Evolutionary conservation across 2,888 invertebrate species (phyloP).

Genomic region (Drosophila antonietae): DNA sequence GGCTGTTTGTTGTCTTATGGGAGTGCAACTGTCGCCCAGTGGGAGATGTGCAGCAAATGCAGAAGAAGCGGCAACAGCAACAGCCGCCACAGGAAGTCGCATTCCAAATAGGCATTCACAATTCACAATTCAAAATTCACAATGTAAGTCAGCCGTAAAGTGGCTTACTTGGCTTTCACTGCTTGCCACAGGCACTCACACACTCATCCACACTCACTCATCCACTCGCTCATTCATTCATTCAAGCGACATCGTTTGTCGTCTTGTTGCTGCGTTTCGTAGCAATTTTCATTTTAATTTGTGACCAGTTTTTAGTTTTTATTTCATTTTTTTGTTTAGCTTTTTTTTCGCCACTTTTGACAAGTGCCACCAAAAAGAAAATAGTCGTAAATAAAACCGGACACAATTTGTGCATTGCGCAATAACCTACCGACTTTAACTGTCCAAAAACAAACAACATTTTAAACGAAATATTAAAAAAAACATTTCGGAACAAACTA

Average conservation of each 20-base stretch:
- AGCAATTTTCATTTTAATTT: constrained; percentile 65
- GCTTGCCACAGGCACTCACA: constrained; percentile 10
- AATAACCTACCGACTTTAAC: constrained; percentile 33
- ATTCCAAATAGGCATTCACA: constrained; percentile 59
- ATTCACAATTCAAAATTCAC: constrained; percentile 57
- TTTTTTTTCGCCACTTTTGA: constrained; percentile 41
- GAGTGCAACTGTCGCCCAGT: constrained; percentile 45
- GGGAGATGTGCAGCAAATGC: constrained; percentile 54
- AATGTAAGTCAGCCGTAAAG: constrained; percentile 72
- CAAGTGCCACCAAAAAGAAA: constrained; percentile 58
- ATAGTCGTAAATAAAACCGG: constrained; percentile 53
- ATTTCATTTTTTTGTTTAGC: constrained; percentile 37
- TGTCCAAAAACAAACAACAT: constrained; percentile 12
- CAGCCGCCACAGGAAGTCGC: constrained; percentile 68
- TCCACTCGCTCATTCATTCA: constrained; percentile 31
- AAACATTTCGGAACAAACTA: constrained; percentile 25
- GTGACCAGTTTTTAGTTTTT: constrained; percentile 31
- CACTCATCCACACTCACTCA: constrained; percentile 39
- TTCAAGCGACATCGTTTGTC: constrained; percentile 72
- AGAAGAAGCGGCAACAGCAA: constrained; percentile 6
- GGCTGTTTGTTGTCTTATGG: not conserved
- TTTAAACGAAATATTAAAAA: constrained; percentile 3
- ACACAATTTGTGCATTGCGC: constrained; percentile 63
- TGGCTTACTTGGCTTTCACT: constrained; percentile 75
- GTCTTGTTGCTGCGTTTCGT: constrained; percentile 48